These are phyloP conservation scores for Ophion costatus DNA, from an alignment of 2,888 invertebrate genomes.

Conservation along the genomic window DNA sequence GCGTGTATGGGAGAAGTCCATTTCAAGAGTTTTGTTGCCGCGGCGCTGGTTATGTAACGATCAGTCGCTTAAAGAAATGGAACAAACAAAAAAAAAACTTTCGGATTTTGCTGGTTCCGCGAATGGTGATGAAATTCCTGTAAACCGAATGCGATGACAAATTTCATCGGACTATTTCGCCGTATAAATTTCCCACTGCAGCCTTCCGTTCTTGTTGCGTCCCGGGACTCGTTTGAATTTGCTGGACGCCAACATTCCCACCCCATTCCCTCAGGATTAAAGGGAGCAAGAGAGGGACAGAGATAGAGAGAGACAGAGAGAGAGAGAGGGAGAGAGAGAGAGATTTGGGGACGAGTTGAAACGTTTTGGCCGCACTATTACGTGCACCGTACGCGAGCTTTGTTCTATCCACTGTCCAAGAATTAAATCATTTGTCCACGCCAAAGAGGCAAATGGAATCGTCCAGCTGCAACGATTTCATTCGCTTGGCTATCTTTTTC, in stretches of 20 bases:
- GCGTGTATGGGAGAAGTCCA: background rate
- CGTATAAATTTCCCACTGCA: background rate
- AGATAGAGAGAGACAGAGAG: background rate
- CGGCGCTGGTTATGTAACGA: no score
- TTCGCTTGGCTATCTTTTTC: slow-evolving; percentile 22
- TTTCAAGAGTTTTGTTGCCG: no score
- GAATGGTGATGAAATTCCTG: no score
- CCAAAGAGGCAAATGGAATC: slow-evolving; percentile 58
- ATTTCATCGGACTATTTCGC: background rate
- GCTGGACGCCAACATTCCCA: background rate
- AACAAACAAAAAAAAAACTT: background rate
- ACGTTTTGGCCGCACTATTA: slow-evolving; percentile 47
- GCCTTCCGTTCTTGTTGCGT: slow-evolving; percentile 32
- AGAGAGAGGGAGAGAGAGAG: background rate
- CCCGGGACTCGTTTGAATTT: slow-evolving; percentile 38
- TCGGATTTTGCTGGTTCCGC: no score
- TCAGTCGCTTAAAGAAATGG: no score
- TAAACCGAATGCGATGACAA: background rate
- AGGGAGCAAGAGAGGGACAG: slow-evolving; percentile 7
- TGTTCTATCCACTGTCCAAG: slow-evolving; percentile 45
- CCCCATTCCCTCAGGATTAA: slow-evolving; percentile 21
- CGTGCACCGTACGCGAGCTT: slow-evolving; percentile 48
- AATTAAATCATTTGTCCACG: slow-evolving; percentile 62
- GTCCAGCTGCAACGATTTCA: slow-evolving; percentile 51
- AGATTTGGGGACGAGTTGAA: slow-evolving; percentile 21